These are phyloP conservation scores for Glossosoma conforme DNA, from an alignment of 1,140 invertebrate genomes.

Conservation along the genomic window DNA sequence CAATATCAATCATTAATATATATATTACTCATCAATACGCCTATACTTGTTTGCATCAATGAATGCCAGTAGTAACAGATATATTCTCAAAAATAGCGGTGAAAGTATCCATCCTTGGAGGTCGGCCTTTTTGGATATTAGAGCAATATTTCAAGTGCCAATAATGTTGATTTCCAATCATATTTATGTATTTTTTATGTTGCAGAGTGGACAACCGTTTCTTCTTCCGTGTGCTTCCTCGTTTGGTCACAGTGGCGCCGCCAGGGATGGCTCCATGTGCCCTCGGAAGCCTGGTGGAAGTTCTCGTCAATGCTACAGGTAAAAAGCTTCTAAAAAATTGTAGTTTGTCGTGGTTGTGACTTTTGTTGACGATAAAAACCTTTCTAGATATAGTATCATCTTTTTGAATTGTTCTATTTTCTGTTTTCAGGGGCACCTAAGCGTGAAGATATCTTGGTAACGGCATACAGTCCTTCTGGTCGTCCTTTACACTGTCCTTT, in stretches of 20 bases:
- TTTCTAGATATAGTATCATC: background rate
- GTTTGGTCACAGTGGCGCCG: conserved; percentile 76
- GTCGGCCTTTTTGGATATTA: too few species aligned
- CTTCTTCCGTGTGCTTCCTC: conserved; percentile 82
- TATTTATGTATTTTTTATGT: too few species aligned
- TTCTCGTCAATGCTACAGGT: conserved; percentile 85
- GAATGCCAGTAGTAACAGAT: too few species aligned
- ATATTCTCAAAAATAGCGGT: too few species aligned
- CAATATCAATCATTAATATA: too few species aligned
- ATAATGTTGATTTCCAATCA: too few species aligned
- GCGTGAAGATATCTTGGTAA: conserved; percentile 79
- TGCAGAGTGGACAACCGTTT: conserved; percentile 54
- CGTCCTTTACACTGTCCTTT: conserved; percentile 70
- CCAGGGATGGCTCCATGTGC: conserved; percentile 93
- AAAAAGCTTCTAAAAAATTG: conserved; percentile 13
- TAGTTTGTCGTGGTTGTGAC: background rate
- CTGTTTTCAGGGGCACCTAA: conserved; percentile 65
- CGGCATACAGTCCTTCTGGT: conserved; percentile 83
- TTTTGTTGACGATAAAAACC: background rate
- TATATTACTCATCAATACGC: too few species aligned
- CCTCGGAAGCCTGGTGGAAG: conserved; percentile 89
- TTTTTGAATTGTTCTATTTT: conserved; percentile 2
- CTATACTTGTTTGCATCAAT: too few species aligned
- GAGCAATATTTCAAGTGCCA: too few species aligned
- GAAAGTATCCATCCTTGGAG: too few species aligned